Conservation (phyloP, 2,888 invertebrate genomes). For the Heterodera filipjevi region DNA sequence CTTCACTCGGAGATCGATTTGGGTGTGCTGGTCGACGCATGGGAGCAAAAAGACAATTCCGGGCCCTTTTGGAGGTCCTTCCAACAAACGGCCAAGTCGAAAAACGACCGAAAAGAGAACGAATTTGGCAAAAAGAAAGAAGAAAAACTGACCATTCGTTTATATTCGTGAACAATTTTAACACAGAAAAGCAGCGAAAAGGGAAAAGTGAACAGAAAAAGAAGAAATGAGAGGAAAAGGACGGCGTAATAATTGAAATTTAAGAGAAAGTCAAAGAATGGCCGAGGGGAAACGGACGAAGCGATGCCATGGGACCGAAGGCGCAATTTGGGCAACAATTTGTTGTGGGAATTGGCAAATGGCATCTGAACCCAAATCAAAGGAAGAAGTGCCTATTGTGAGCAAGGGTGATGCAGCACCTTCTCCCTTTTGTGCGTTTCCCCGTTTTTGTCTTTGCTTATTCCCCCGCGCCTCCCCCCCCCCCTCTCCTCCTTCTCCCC, state of each 20-base stretch:
- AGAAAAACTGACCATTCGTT: constrained; percentile 59
- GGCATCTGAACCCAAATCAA: background rate
- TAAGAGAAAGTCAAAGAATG: background rate
- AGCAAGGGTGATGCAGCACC: no score
- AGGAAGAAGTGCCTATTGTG: no score
- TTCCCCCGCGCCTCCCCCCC: background rate
- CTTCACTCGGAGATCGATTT: constrained; percentile 53
- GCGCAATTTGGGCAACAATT: background rate
- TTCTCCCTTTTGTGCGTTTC: no score
- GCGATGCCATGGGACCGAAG: background rate
- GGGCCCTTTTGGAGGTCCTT: constrained; percentile 56
- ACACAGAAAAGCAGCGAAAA: constrained; percentile 63
- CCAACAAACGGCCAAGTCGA: constrained; percentile 61
- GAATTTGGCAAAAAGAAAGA: background rate
- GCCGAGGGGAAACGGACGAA: background rate
- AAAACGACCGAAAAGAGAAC: constrained; percentile 54
- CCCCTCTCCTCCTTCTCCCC: no score
- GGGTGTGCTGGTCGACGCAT: constrained; percentile 56
- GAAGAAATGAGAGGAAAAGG: constrained; percentile 46
- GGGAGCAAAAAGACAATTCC: constrained; percentile 61
- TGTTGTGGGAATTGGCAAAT: background rate
- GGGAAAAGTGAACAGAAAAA: constrained; percentile 64
- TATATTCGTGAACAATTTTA: constrained; percentile 65
- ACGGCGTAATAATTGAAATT: constrained; percentile 39
- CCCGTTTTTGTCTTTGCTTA: background rate